These are phyloP conservation scores for Tetragnatha versicolor DNA, from an alignment of 1,140 invertebrate species.

Conservation along the genomic window DNA sequence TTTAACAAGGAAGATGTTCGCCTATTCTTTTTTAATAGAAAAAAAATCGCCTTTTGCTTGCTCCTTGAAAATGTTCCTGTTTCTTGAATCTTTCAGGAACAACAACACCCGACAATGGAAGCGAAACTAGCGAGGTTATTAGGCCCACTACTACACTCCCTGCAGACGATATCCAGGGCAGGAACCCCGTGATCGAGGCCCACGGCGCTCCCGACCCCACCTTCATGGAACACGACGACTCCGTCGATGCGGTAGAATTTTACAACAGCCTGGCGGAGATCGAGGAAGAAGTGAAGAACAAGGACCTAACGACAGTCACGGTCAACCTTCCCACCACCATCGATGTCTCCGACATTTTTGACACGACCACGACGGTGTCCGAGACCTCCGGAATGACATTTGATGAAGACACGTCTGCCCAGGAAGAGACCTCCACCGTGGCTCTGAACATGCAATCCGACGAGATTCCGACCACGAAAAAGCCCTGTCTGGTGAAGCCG, in stretches of 20 bases:
- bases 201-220: too few species aligned
- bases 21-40: too few species aligned
- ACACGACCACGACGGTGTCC: background rate
- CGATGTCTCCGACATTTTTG: slow-evolving; percentile 6
- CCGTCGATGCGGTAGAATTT: slow-evolving; percentile 9
- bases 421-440: too few species aligned
- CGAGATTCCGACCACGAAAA: background rate
- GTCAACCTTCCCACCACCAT: slow-evolving; percentile 37
- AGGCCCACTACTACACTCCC: background rate
- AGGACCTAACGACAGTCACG: slow-evolving; percentile 5
- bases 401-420: too few species aligned
- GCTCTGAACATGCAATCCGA: too few species aligned
- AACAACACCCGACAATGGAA: slow-evolving; percentile 23
- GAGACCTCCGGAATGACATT: too few species aligned
- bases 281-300: slow-evolving; percentile 10
- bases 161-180: background rate
- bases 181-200: background rate
- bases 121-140: background rate
- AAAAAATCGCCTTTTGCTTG: slow-evolving; percentile 46
- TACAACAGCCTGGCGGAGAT: slow-evolving; percentile 31
- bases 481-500: slow-evolving; percentile 19
- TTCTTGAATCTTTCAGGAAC: slow-evolving; percentile 56
- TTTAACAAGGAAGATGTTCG: too few species aligned
- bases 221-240: background rate
- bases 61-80: slow-evolving; percentile 56